Percentiles rank a stretch among this genome's conserved stretches.
Conservation (phyloP, 2,113 vertebrate genomes). For the Alethe diademata region DNA sequence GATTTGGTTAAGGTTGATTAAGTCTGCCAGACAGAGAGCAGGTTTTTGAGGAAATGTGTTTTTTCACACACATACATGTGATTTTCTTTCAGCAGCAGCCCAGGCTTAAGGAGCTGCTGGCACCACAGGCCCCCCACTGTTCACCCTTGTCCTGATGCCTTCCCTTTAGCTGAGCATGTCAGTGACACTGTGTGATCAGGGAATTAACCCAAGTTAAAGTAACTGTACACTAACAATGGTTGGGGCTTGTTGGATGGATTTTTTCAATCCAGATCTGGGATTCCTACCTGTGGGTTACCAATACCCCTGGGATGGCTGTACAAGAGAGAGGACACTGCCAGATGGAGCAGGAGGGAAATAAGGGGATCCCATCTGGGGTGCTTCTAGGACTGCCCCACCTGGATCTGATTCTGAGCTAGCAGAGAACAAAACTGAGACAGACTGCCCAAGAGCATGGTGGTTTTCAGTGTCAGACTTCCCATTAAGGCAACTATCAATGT, state of each 20-base stretch:
- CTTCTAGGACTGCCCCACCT: neutral
- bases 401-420: neutral
- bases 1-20: neutral
- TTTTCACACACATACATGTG: neutral
- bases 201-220: neutral
- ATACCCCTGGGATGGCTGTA: rapidly evolving
- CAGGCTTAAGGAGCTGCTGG: neutral
- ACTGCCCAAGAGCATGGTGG: neutral
- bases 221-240: neutral
- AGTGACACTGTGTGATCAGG: no score
- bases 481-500: neutral
- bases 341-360: neutral
- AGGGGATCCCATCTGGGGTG: neutral
- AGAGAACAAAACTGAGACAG: neutral
- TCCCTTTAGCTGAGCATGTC: neutral
- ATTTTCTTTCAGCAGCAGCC: neutral
- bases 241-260: neutral
- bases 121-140: neutral
- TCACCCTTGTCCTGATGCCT: neutral
- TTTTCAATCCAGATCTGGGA: neutral
- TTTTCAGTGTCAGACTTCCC: conserved; percentile 7
- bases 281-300: neutral
- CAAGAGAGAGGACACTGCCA: rapidly evolving
- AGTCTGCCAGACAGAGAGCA: neutral
- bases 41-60: neutral